Evolutionary conservation across 2,797 vertebrate genomes (phyloP).

Genomic region (Phoebastria nigripes): DNA sequence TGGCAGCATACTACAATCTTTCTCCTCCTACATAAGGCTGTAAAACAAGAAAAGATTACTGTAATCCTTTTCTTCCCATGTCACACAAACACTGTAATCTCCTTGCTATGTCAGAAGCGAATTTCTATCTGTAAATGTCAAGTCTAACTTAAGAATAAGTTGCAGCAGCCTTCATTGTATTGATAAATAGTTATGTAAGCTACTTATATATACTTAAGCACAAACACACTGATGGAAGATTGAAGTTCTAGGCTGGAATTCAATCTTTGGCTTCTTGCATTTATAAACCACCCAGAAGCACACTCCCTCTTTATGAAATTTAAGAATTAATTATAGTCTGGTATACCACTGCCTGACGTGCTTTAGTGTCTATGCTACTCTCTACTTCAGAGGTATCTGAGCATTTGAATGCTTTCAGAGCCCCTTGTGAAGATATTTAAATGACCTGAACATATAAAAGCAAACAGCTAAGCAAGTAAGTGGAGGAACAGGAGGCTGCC

Average conservation of each 20-base stretch:
- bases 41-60: conserved; percentile 40
- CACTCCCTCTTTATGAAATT: not conserved
- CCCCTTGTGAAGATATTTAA: not conserved
- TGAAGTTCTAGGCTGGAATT: not conserved
- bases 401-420: not conserved
- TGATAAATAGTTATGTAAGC: not conserved
- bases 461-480: not conserved
- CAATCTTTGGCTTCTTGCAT: not conserved
- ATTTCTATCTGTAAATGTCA: conserved; percentile 15
- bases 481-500: not conserved
- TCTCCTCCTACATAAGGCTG: conserved; percentile 26
- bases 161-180: not conserved
- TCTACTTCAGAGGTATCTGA: not conserved
- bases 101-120: conserved; percentile 1
- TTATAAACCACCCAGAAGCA: not conserved
- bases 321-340: not conserved
- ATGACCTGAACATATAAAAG: not conserved
- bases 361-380: not conserved
- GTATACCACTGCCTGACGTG: not conserved
- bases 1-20: not conserved
- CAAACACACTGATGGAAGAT: not conserved
- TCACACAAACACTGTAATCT: conserved; percentile 26
- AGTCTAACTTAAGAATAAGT: not conserved
- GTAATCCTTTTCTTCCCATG: conserved; percentile 33
- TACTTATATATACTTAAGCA: not conserved